Conservation (phyloP, 2,888 invertebrate genomes). For the Oxytorus armatus region DNA sequence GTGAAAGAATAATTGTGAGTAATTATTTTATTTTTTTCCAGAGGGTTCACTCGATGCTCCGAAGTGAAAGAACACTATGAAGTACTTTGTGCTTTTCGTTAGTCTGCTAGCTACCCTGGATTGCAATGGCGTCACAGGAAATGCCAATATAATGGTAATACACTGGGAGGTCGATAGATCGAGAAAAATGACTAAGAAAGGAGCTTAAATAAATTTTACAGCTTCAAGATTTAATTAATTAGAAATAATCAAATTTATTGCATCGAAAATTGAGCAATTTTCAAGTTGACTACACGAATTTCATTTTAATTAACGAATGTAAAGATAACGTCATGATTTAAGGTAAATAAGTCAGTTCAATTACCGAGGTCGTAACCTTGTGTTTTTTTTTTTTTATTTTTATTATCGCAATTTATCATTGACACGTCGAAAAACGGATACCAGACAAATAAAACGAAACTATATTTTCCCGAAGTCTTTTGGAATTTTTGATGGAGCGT, state of each 20-base stretch:
- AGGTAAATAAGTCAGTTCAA: no score
- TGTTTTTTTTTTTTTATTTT: neutral
- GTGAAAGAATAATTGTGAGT: no score
- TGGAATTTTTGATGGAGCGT: conserved; percentile 2
- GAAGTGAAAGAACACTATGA: conserved; percentile 30
- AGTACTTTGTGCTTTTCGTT: conserved; percentile 17
- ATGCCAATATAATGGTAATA: conserved; percentile 46
- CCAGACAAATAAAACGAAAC: neutral
- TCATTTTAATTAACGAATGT: neutral
- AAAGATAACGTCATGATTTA: neutral
- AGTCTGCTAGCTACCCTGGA: conserved; percentile 8
- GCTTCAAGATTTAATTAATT: neutral
- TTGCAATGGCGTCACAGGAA: conserved; percentile 26
- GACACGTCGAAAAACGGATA: neutral
- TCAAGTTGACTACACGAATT: no score
- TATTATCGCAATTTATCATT: neutral
- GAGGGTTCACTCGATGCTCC: conserved; percentile 15
- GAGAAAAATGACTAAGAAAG: no score
- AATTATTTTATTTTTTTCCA: conserved; percentile 26
- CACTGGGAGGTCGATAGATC: neutral
- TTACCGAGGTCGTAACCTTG: neutral
- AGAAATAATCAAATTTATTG: neutral
- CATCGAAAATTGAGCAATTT: no score
- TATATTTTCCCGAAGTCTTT: neutral
- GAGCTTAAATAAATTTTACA: no score